A percentile compares a stretch with the other conserved stretches of the same genome.
phyloP scores from a whole-genome alignment of 2,797 vertebrate genomes.

The Australoheros facetus region DNA sequence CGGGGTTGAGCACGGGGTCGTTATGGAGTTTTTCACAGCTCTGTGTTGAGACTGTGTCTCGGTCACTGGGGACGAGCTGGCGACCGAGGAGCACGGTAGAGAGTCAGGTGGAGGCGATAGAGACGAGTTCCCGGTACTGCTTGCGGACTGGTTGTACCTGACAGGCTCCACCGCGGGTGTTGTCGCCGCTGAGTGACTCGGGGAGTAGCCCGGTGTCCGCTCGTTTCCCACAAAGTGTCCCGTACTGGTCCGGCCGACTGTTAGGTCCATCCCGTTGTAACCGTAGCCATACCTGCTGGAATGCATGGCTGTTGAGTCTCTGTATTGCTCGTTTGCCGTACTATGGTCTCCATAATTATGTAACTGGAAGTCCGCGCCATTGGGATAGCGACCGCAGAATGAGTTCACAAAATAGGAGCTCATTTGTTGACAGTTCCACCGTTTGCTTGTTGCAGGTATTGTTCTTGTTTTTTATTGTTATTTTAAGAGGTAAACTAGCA shows the following conservation, averaged over 20 bases:
- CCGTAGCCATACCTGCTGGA: conserved; percentile 98
- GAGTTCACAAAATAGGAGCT: conserved; percentile 99
- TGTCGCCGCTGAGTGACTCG: conserved; percentile 82
- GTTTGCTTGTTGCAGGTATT: conserved; percentile 58
- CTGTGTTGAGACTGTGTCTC: conserved; percentile 81
- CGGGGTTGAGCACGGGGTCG: conserved; percentile 87
- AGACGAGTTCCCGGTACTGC: conserved; percentile 78
- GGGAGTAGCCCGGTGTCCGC: conserved; percentile 89
- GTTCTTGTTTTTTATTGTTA: conserved; percentile 74
- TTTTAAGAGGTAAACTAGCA: conserved; percentile 79
- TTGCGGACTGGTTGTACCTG: conserved; percentile 91
- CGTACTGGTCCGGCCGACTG: conserved; percentile 89
- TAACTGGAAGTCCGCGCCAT: conserved; percentile 99
- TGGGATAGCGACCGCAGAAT: conserved; percentile 99
- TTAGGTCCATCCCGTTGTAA: conserved; percentile 99
- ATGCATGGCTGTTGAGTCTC: conserved; percentile 95
- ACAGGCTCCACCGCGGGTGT: conserved; percentile 87
- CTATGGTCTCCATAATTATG: conserved; percentile 99
- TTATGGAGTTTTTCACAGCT: conserved; percentile 90
- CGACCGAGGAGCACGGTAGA: conserved; percentile 91
- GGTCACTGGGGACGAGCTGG: conserved; percentile 72
- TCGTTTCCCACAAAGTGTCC: conserved; percentile 92
- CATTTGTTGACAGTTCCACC: conserved; percentile 93
- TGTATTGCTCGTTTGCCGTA: conserved; percentile 95
- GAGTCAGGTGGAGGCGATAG: conserved; percentile 92